These are phyloP conservation scores for Hirudo medicinalis DNA, from an alignment of 1,140 invertebrate species.

Conservation along the genomic window DNA sequence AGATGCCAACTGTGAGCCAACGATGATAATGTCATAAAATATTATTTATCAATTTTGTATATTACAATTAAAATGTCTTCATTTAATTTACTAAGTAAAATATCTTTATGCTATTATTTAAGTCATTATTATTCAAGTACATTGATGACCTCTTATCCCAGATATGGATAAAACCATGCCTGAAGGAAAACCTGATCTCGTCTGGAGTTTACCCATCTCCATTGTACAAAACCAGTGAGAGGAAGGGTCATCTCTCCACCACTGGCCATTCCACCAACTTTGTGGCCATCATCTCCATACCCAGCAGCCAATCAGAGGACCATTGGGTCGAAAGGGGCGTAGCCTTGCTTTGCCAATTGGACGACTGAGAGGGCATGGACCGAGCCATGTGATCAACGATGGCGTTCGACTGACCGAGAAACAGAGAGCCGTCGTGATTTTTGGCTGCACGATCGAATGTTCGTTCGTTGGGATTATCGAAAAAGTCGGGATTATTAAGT, in stretches of 20 bases:
- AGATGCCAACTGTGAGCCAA: conserved; percentile 56
- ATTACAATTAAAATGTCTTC: too few species aligned
- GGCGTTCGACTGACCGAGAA: too few species aligned
- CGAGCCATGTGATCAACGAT: neutral
- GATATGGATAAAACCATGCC: conserved; percentile 21
- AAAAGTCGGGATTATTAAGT: too few species aligned
- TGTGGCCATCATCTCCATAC: conserved; percentile 63
- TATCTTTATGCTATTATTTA: too few species aligned
- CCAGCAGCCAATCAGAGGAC: conserved; percentile 50
- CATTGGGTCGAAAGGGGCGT: conserved; percentile 82
- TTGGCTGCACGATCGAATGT: too few species aligned
- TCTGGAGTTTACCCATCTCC: conserved; percentile 58
- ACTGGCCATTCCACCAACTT: conserved; percentile 86
- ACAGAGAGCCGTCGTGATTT: too few species aligned
- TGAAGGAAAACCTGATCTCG: conserved; percentile 44
- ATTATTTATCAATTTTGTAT: neutral
- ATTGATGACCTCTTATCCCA: neutral
- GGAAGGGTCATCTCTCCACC: conserved; percentile 64
- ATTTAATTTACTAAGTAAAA: too few species aligned
- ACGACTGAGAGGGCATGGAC: conserved; percentile 27
- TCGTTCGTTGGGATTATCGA: too few species aligned
- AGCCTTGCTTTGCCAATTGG: conserved; percentile 65
- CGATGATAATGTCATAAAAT: neutral
- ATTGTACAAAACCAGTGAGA: conserved; percentile 68
- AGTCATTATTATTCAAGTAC: too few species aligned